Base-by-base conservation (phyloP, 2,113 vertebrate species). In the Naja naja region DNA sequence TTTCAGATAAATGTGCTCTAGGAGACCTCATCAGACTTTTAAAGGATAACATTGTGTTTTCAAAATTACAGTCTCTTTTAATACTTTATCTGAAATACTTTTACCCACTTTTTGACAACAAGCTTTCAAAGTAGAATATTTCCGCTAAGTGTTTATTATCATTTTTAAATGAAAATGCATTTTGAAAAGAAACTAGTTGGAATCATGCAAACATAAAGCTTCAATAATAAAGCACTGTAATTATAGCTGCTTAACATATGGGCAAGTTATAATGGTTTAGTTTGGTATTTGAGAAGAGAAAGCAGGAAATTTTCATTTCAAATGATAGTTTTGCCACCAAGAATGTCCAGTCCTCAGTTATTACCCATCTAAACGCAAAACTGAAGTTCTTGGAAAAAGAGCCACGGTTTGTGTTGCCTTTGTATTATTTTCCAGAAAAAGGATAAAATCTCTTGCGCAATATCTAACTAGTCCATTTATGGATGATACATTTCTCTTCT, bases 1-100 rank as follows among this genome's bases (percentile, higher is more conserved):
- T 95, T 96, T 87, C 8, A 8, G 92, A 60, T 91, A 90, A 94
- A 96, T 95, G 91, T 94, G 92, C 93, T 85, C 39, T 47, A 58
- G 39, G 92, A 96, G 43, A 54, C 69, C 90, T 87, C 92, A 94
- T 74, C 87, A 95, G 93, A 93, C 69, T 90, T 34, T 88, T 54
- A 10, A 34, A 88, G n/a, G 47, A 23, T 39, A 56, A 14, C 34
- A 74, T 18, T 74, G 14, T 74, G 64, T 74, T 74, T 74, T 74
- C n/a, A 34, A 74, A 85, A 85, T 25, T 11, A 45, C 10, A 25
- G 43, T 85, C 81, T 85, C 39, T 45, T 23, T 85, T 23, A 27
- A 47, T 27, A 64, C 23, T 85, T 85, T 43, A 85, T 45, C 18
- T 85, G 39, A 85, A 85, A n/a, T 23, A 86, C 47, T 45, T 86